Percentiles rank a stretch among this genome's conserved stretches.
phyloP scores from a whole-genome alignment of 2,113 vertebrate genomes.

The Gasterosteus aculeatus region DNA sequence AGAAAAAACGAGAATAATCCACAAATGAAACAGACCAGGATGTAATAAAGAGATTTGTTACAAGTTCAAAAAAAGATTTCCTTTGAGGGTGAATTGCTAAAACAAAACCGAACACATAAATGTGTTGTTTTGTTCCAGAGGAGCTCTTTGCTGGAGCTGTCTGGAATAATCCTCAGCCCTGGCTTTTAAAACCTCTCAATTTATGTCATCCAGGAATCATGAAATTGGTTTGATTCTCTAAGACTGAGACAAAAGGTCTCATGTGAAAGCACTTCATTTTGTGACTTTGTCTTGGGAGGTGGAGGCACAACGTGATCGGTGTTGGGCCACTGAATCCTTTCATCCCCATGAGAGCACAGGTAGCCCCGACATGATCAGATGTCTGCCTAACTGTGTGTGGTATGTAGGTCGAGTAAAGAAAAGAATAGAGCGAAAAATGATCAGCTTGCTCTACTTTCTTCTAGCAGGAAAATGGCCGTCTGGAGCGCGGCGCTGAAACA shows the following conservation, averaged over 20 bases:
- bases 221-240: constrained; percentile 24
- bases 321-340: background rate
- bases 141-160: background rate
- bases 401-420: background rate
- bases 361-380: background rate
- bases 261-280: background rate
- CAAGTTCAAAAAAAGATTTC: background rate
- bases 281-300: background rate
- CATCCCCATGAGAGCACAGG: constrained; percentile 9
- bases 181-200: background rate
- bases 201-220: background rate
- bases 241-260: constrained; percentile 7
- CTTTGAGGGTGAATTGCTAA: no score
- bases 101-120: no score
- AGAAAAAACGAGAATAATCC: background rate
- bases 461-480: background rate
- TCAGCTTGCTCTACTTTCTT: constrained; percentile 25
- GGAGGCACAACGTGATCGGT: background rate
- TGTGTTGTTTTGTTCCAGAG: no score
- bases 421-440: constrained; percentile 2
- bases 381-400: constrained; percentile 1
- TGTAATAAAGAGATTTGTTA: background rate
- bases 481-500: background rate
- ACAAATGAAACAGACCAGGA: background rate
- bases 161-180: background rate